These are phyloP conservation scores for Bilobella aurantiaca DNA, from an alignment of 1,140 invertebrate species.

Conservation along the genomic window DNA sequence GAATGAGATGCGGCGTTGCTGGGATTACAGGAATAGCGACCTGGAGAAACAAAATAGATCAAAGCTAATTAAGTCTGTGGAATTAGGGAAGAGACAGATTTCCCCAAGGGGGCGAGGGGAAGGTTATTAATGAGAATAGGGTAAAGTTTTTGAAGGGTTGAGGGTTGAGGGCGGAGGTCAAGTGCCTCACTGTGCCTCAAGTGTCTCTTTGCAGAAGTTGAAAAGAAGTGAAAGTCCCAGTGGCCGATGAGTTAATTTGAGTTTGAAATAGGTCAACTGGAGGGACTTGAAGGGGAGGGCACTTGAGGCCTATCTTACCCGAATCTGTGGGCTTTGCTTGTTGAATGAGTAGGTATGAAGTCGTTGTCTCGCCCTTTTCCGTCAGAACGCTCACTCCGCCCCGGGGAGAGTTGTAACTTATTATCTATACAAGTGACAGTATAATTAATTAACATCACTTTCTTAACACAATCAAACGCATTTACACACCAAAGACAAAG, in stretches of 20 bases:
- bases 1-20: constrained; percentile 29
- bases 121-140: neutral
- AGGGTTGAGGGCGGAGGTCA: too few species aligned
- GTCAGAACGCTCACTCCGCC: constrained; percentile 67
- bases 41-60: neutral
- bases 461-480: neutral
- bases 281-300: too few species aligned
- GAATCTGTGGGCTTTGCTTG: constrained; percentile 32
- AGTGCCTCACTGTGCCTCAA: too few species aligned
- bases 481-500: neutral
- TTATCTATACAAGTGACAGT: constrained; percentile 48
- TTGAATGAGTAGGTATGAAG: constrained; percentile 57
- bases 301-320: constrained; percentile 3
- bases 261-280: too few species aligned
- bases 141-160: too few species aligned
- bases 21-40: constrained; percentile 33
- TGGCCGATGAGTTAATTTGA: too few species aligned
- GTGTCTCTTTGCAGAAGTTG: too few species aligned
- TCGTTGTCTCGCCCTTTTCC: constrained; percentile 71
- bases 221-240: too few species aligned
- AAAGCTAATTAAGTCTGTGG: neutral
- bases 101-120: neutral
- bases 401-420: constrained; percentile 60
- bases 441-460: neutral
- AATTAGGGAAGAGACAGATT: neutral